These are phyloP conservation scores for Bellardia bayeri DNA, from an alignment of 2,888 invertebrate species.

Conservation along the genomic window DNA sequence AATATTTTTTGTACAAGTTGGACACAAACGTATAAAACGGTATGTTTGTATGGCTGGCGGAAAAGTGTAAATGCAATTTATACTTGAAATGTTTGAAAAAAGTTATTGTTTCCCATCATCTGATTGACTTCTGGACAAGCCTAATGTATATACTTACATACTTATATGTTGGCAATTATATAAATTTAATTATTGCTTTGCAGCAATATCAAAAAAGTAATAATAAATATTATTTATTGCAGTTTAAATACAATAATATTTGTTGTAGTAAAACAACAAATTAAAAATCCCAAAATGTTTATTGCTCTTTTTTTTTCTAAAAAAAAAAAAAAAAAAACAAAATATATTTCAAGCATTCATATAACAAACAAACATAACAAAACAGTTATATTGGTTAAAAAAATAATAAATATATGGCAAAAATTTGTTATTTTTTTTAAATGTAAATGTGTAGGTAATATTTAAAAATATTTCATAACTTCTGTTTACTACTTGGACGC, in stretches of 20 bases:
- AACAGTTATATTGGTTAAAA: neutral
- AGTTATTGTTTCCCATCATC: too few relatives aligned
- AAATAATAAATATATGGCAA: neutral
- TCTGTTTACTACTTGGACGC: neutral
- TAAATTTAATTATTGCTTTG: constrained; percentile 17
- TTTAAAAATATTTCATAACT: neutral
- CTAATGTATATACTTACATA: neutral
- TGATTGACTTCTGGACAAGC: too few relatives aligned
- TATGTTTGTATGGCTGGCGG: too few relatives aligned
- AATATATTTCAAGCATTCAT: neutral
- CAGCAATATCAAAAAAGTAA: neutral
- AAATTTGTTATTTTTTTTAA: neutral
- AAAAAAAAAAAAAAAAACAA: neutral
- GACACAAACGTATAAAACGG: too few relatives aligned
- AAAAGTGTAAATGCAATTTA: too few relatives aligned
- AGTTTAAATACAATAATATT: constrained; percentile 51
- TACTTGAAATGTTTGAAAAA: too few relatives aligned
- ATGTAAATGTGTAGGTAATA: neutral
- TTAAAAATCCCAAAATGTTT: neutral
- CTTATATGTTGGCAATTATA: neutral
- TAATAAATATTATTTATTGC: constrained; percentile 39
- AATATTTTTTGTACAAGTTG: too few relatives aligned
- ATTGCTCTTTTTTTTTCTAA: neutral
- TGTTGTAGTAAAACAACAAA: constrained; percentile 22
- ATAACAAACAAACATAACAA: neutral